phyloP scores from a whole-genome alignment of 1,140 invertebrate genomes.

The Drosophila ercepeae region DNA sequence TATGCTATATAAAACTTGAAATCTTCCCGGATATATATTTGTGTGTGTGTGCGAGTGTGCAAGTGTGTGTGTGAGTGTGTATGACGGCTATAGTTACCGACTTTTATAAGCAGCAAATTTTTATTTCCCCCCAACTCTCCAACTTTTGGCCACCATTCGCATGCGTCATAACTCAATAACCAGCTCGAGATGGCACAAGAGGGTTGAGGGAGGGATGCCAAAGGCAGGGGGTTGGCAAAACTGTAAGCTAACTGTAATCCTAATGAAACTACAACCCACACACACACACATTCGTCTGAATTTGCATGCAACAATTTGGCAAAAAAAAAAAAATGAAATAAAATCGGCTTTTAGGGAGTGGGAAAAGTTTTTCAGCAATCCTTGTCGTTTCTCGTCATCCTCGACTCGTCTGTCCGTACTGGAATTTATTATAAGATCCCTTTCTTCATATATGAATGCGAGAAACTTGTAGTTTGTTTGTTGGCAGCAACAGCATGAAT shows the following conservation, averaged over 20 bases:
- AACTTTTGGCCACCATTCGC: conserved; percentile 63
- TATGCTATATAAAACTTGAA: conserved; percentile 49
- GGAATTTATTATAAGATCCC: conserved; percentile 82
- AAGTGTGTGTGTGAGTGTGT: conserved; percentile 7
- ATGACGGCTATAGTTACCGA: conserved; percentile 55
- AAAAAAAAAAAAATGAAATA: conserved; percentile 19
- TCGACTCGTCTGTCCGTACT: conserved; percentile 71
- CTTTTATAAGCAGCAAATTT: conserved; percentile 81
- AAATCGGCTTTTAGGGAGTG: background rate
- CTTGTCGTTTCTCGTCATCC: conserved; percentile 52
- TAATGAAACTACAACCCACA: conserved; percentile 82
- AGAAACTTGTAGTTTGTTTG: conserved; percentile 58
- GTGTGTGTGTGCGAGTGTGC: conserved; percentile 5
- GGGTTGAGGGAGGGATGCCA: conserved; percentile 9
- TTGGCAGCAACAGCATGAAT: conserved; percentile 49
- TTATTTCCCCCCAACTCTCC: conserved; percentile 55
- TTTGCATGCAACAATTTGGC: conserved; percentile 82
- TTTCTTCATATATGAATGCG: conserved; percentile 77
- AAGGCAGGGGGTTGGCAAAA: conserved; percentile 36
- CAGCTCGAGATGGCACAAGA: conserved; percentile 32
- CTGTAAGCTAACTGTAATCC: conserved; percentile 79
- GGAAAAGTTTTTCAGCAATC: conserved; percentile 36
- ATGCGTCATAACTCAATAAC: conserved; percentile 82
- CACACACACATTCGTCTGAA: conserved; percentile 41
- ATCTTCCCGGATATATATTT: conserved; percentile 24